Evolutionary conservation across 2,797 vertebrate species (phyloP), one percentile per base, ranked within the genome.

Genomic region (Moxostoma hubbsi): DNA sequence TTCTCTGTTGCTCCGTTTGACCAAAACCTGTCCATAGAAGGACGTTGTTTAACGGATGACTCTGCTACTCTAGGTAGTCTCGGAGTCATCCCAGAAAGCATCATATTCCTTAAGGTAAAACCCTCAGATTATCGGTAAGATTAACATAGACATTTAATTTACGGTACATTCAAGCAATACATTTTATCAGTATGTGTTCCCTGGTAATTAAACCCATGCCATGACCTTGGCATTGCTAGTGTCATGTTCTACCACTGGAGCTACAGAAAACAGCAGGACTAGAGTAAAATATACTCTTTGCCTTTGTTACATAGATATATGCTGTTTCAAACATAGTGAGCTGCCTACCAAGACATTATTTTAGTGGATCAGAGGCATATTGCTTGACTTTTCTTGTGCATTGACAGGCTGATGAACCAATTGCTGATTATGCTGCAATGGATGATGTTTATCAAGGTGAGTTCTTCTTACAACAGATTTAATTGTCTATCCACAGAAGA

Each of bases 1-100:
- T 99, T 99, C 91, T 99, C 98, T 0, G 98, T 99, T 75, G 98
- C 97, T 51, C 97, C 98, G 0, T 99, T 99, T 67, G 98, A 99
- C 92, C 98, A 99, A 93, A 98, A 98, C 83, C 92, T 99, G 79
- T 98, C 96, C 0, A 94, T 99, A 4, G 95, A 99, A 0, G 98
- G 97, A 46, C 95, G 92, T 80, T 88, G 93, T 75, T 92, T 99
- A 85, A 97, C 90, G 0, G 96, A 99, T 0, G 98, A 99, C 86
- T 93, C 93, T 0, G 97, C 98, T 8, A 98, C 97, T 0, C 93
- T 99, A 0, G 98, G 98, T 69, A 96, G 91, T 79, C 94, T 99
- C 5, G 98, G 98, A 0, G 94, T 99, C 82, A 95, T 97, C 89
- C 98, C 98, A 0, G 97, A 99, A 67, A 96, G 96, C 2, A 94